phyloP scores from a whole-genome alignment of 2,797 vertebrate genomes.

The Graptemys geographica region DNA sequence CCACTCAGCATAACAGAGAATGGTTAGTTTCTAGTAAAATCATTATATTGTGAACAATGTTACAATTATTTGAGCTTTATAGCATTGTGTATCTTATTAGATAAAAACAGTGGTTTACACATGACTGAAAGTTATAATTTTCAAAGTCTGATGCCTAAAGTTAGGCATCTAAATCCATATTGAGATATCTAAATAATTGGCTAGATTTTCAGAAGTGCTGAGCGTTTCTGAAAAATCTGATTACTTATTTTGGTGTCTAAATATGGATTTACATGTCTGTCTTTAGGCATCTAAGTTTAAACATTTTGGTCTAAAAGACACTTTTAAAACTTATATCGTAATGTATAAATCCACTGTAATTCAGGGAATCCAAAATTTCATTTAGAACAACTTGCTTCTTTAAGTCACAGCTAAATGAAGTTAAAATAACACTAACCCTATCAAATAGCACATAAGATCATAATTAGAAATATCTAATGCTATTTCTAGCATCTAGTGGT shows the following conservation, averaged over 20 bases:
- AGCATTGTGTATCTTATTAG: neutral
- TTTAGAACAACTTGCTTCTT: constrained; percentile 25
- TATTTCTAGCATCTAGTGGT: constrained; percentile 59
- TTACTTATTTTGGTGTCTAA: neutral
- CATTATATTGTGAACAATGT: neutral
- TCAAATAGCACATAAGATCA: constrained; percentile 47
- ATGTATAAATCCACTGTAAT: constrained; percentile 3
- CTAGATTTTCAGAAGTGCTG: neutral
- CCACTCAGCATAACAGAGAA: accelerated
- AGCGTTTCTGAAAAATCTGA: neutral
- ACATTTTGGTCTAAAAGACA: neutral
- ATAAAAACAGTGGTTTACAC: neutral
- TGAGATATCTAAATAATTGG: neutral
- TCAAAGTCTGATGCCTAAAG: neutral
- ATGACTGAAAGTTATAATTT: neutral
- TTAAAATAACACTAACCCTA: constrained; percentile 41
- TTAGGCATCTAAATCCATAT: neutral
- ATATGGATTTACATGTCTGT: neutral
- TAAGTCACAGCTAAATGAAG: constrained; percentile 24
- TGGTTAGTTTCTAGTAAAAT: neutral
- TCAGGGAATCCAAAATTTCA: neutral
- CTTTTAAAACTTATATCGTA: constrained; percentile 19
- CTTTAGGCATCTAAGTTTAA: neutral
- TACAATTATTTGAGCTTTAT: neutral
- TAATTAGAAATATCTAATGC: constrained; percentile 61